Evolutionary conservation across 2,888 invertebrate species (phyloP), one percentile per base, ranked within the genome.

Genomic region (Thymelicus acteon): DNA sequence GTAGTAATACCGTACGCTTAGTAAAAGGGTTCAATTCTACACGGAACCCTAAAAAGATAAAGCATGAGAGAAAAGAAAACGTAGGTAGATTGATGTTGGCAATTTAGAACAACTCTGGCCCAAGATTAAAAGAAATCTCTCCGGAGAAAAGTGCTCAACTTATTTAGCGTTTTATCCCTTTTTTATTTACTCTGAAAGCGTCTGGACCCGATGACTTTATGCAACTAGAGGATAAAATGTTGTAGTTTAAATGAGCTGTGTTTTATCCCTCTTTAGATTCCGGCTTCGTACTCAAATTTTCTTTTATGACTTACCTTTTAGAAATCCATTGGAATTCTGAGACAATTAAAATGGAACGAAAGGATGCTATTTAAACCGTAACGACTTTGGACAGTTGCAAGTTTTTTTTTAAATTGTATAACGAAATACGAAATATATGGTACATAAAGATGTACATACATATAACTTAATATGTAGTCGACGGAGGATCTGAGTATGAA

Each of bases 91-190:
- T 87, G 88, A 90, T 90, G 90, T 80, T 78, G 74, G 83, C 84
- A 81, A 90, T 90, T 89, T 89, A 87, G 76, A 81, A 83, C 69
- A 64, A 70, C 82, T 80, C 80, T 73, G 71, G 72, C 79, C 76
- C 74, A 76, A 84, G 89, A 90, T 90, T 90, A 90, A 89, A 87
- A 80, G 85, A 82, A 85, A 82, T 83, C 88, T 87, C 85, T 83
- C 79, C 77, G 78, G 79, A 75, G 77, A 80, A 70, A 70, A 80
- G 80, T 82, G 80, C 79, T 78, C 77, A 81, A 73, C 80, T 79
- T 80, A 75, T 76, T 79, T 79, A 79, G 80, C 80, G 82, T 71
- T 71, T 71, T 80, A 80, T 78, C 76, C 79, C 77, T 79, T 73
- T 73, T 79, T 79, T 82, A 79, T 81, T 80, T 74, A 74, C 76